Evolutionary conservation across 2,113 vertebrate genomes (phyloP), one percentile per base, ranked within the genome.

Genomic region (Opisthocomus hoazin): DNA sequence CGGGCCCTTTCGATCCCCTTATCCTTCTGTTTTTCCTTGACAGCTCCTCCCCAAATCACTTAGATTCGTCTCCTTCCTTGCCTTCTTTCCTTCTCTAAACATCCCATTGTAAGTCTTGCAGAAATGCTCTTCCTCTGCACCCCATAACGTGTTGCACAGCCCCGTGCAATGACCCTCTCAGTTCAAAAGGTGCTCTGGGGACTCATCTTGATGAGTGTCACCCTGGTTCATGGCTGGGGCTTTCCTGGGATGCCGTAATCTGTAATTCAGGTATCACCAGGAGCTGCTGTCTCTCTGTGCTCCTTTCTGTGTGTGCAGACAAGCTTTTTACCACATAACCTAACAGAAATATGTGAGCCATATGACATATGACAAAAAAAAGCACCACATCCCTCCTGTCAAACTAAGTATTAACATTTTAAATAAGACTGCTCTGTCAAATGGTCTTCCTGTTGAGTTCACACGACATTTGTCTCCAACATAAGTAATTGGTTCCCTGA

Each of bases 401-500:
- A 87, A 84, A 73, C 41, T 68, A 87, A 84, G 46, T 70, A 76
- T 23, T 45, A 86, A 81, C 63, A 84, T 71, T 84, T 94, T 90
- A 90, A 93, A 75, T 39, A 91, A 75, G 41, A 84, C 11, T 11
- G 20, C 37, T 87, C 26, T 76, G 78, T 65, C 77, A 92, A 94
- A 95, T 15, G 32, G 29, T 84, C 32, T 50, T 83, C 87, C 54
- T 82, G 53, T 76, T 92, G 89, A 85, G 83, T 65, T 92, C 92
- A 84, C 26, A 50, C 0, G 0, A 64, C 60, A 87, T 73, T 53
- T 87, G 61, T 79, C 54, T 94, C 84, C 66, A 79, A 22, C 71
- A 70, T 69, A 93, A 48, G 37, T 74, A 96, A 95, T 26, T 73
- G 60, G 57, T 73, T 97, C 45, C 76, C 90, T 84, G 39, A 92